Evolutionary conservation across 1,140 invertebrate species (phyloP), one percentile per base, ranked within the genome.

Genomic region (Hyles euphorbiae): DNA sequence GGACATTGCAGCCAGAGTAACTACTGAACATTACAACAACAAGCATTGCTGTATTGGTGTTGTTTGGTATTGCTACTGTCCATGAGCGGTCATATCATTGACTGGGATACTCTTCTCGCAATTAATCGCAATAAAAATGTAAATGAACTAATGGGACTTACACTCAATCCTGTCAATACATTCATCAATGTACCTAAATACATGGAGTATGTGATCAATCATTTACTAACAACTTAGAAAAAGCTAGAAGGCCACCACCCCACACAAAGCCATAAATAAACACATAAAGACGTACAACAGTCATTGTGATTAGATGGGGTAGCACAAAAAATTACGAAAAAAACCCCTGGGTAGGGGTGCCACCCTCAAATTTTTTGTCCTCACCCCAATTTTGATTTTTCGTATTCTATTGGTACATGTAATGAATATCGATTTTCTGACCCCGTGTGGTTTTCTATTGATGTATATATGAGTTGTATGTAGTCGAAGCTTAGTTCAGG

Each of bases 301-400:
- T 22, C 56, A 68, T 68, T 68, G 65, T 68, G 61, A 68, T 67
- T 57, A 63, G 53, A 32, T 52, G 45, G 54, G 47, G 55, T 44
- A 34, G 47, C 50, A 48, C 22, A 58, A 58, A 61, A 64, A 64
- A 55, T 43, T 59, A 56, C 33, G 51, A 49, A 64, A 68, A 68
- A 67, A 68, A 59, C 51, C 49, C 47, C 48, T 50, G 47, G 66
- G 61, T 58, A 50, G 49, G 47, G 32, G 48, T 8, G 9, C 63
- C 67, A 68, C 67, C 67, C 67, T 63, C 67, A 12, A 22, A n/a
- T 67, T 67, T 67, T 67, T 67, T 57, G 10, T 56, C 33, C 34
- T 62, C 67, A 68, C 67, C 67, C 67, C 55, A 54, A 44, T 33
- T 59, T 63, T 63, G 61, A 63, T 59, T 59, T 63, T 59, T 64